Evolutionary conservation across 2,888 invertebrate species (phyloP), one percentile per base, ranked within the genome.

Genomic region (Drosophila tripunctata): DNA sequence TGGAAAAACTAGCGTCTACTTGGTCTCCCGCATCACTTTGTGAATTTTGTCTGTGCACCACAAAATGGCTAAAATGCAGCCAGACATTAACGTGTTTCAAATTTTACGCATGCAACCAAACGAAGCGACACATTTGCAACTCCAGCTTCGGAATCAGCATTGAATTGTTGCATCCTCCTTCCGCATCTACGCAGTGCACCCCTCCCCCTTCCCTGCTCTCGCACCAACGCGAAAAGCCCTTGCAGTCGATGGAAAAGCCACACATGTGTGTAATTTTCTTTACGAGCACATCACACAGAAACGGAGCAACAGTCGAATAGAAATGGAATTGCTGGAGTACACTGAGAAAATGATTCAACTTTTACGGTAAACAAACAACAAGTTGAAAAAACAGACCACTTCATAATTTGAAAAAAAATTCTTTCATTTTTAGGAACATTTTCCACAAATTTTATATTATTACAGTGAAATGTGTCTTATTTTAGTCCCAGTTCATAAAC

Each of bases 221-320:
- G 6, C 36, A 10, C 15, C 15, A 7, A 14, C 10, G 30, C 15
- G n/a, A 4, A 22, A n/a, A 15, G 19, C 30, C 17, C 22, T 47
- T 5, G 2, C 19, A 30, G 44, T 54, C 31, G 31, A 17, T 56
- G 63, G 61, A 69, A 65, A 69, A 67, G 51, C 77, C 80, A 79
- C 83, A 75, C 69, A 83, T 79, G 80, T 86, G 86, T 73, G 80
- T 83, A 79, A 83, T 82, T 83, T 77, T 76, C 81, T 82, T 85
- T 78, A 76, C 82, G 75, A 70, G 69, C 50, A 15, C 38, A 41
- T 22, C 36, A 17, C 36, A 17, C 0, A 12, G 65, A 33, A 24
- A 6, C 33, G 27, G 12, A 38, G 51, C 55, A 38, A 35, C 45
- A 30, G 67, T 17, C 22, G 14, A 12, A n/a, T 10, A 10, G 27